Percentiles rank a stretch among this genome's conserved stretches.
Evolutionary conservation across 2,113 vertebrate genomes (phyloP).

Genomic region (Hippolais icterina): DNA sequence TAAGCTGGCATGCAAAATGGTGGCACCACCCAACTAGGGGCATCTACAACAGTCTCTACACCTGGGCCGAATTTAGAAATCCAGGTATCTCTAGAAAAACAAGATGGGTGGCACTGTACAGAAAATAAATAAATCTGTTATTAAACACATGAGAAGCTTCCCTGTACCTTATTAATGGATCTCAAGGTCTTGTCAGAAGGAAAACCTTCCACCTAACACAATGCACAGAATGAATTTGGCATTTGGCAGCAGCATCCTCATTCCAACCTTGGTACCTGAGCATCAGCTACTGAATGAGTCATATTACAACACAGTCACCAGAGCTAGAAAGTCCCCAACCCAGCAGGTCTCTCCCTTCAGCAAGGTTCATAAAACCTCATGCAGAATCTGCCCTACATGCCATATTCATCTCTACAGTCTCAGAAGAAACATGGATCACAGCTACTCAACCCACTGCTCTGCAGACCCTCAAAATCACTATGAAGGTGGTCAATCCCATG

Average conservation of each 20-base stretch:
- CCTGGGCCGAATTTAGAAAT: background rate
- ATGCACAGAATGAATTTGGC: background rate
- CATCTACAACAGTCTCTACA: background rate
- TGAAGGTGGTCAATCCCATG: fast-evolving
- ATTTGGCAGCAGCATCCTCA: background rate
- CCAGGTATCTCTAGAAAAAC: background rate
- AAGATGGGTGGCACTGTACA: background rate
- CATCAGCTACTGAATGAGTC: background rate
- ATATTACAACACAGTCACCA: background rate
- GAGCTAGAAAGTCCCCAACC: conserved; percentile 8
- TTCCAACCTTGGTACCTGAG: background rate
- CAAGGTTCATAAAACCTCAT: background rate
- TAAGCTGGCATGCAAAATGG: background rate
- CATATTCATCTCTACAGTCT: background rate
- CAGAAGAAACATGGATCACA: background rate
- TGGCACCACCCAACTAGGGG: background rate
- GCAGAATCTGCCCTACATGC: background rate
- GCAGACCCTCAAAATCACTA: background rate
- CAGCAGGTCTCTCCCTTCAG: background rate
- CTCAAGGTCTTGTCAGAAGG: background rate
- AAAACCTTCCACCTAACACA: background rate
- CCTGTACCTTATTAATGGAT: background rate
- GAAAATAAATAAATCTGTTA: background rate
- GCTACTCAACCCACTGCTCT: background rate
- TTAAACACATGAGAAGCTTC: background rate